Evolutionary conservation across 2,797 vertebrate species (phyloP).

Genomic region (Miichthys miiuy): DNA sequence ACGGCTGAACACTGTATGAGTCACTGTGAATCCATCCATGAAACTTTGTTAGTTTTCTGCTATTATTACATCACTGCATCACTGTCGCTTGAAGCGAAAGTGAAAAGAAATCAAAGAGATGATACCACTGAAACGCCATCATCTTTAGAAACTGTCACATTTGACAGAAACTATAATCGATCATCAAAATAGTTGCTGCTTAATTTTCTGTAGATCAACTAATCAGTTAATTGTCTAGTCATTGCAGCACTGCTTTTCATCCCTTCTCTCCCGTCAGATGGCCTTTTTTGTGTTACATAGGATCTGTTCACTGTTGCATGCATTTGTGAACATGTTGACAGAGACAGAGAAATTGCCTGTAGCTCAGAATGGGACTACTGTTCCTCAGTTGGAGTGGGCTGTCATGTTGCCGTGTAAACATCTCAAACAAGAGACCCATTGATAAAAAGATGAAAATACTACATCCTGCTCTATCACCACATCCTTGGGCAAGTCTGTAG

Average conservation of each 20-base stretch:
- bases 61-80: neutral
- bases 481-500: constrained; percentile 3
- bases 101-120: neutral
- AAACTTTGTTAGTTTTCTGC: constrained; percentile 15
- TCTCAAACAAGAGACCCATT: constrained; percentile 36
- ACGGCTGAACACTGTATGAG: neutral
- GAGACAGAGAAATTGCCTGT: neutral
- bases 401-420: constrained; percentile 13
- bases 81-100: neutral
- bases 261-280: no score
- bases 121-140: neutral
- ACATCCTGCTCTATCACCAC: constrained; percentile 16
- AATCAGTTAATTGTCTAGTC: neutral
- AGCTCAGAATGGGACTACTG: constrained; percentile 34
- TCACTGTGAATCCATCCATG: constrained; percentile 9
- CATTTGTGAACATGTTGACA: neutral
- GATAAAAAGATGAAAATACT: constrained; percentile 21
- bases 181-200: neutral
- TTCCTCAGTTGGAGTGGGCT: constrained; percentile 4
- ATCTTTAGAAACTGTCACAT: neutral
- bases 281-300: neutral
- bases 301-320: neutral
- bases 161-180: neutral
- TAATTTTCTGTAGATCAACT: neutral
- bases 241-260: neutral